Conservation (phyloP, 2,888 invertebrate species). For the Lasioglossum zephyrum region DNA sequence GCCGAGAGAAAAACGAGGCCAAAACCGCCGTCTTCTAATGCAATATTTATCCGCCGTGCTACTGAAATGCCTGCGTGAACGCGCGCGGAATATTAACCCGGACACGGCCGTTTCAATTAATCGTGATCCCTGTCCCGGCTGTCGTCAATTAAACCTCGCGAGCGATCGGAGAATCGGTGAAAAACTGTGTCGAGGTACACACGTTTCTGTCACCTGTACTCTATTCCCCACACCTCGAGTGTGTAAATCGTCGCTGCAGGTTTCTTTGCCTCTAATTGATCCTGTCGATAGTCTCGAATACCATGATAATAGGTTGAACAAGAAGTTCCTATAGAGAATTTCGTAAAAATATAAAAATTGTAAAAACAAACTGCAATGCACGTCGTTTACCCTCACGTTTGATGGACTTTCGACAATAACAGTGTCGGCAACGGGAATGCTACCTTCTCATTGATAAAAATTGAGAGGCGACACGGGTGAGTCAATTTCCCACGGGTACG, state of each 20-base stretch:
- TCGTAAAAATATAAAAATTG: not conserved
- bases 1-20: slow-evolving; percentile 44
- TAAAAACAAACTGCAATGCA: not conserved
- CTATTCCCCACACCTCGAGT: not conserved
- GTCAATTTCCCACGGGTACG: not conserved
- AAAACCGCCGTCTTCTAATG: slow-evolving; percentile 40
- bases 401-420: not conserved
- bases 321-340: not conserved
- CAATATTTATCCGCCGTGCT: slow-evolving; percentile 53
- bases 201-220: not conserved
- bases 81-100: slow-evolving; percentile 45
- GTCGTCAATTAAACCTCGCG: slow-evolving; percentile 23
- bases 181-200: not conserved
- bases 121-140: slow-evolving; percentile 24
- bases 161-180: not conserved
- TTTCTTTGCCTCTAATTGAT: not conserved
- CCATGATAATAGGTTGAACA: too few species aligned
- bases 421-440: not conserved
- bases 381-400: not conserved
- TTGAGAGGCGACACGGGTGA: not conserved
- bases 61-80: slow-evolving; percentile 39
- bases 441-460: slow-evolving; percentile 1
- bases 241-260: not conserved
- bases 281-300: not conserved
- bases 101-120: slow-evolving; percentile 35